These are phyloP conservation scores for Caradrina clavipalpis DNA, from an alignment of 2,888 invertebrate species.

Conservation along the genomic window DNA sequence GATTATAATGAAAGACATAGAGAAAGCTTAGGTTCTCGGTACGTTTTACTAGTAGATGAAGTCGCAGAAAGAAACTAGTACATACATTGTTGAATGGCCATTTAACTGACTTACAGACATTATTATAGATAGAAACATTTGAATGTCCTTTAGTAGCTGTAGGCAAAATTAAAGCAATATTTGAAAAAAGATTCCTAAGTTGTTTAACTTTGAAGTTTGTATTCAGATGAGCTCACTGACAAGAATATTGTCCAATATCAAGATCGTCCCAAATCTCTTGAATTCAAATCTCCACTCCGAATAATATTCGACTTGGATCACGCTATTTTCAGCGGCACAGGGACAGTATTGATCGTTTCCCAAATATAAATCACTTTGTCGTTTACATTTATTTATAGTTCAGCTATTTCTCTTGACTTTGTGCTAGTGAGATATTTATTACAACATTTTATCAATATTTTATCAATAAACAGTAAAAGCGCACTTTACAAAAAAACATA, in stretches of 20 bases:
- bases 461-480: background rate
- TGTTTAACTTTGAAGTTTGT: background rate
- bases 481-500: constrained; percentile 20
- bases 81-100: too few relatives aligned
- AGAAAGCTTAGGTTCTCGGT: too few relatives aligned
- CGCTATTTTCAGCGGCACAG: constrained; percentile 27
- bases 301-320: constrained; percentile 22
- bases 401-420: constrained; percentile 7
- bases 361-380: constrained; percentile 24
- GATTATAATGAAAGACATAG: too few relatives aligned
- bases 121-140: too few relatives aligned
- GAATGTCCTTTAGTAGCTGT: too few relatives aligned
- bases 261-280: constrained; percentile 39
- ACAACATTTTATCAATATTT: constrained; percentile 22
- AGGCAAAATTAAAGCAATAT: background rate
- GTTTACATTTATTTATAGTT: constrained; percentile 18
- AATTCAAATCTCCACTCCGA: constrained; percentile 24
- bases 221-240: background rate
- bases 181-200: background rate
- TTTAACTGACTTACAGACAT: too few relatives aligned
- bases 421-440: constrained; percentile 9
- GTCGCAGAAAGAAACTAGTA: too few relatives aligned
- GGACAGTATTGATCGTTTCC: constrained; percentile 41
- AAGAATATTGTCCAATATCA: constrained; percentile 21
- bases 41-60: too few relatives aligned